Percentiles rank a stretch among this genome's conserved stretches.
Evolutionary conservation across 1,140 invertebrate species (phyloP).

Genomic region (Drosophila bocqueti): DNA sequence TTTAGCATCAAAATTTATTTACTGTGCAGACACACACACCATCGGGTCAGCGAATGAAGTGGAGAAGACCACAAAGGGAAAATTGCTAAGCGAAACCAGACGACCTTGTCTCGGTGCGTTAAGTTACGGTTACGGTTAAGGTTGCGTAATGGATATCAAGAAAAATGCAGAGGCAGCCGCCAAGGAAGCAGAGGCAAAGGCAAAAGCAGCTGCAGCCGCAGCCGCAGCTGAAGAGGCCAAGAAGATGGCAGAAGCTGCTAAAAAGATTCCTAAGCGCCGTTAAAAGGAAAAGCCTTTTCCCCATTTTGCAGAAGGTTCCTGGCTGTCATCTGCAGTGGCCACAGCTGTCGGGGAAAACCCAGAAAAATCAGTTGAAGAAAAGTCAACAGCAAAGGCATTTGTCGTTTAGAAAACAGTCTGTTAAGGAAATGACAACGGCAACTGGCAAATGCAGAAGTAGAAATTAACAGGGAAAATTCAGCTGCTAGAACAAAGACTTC

Average conservation of each 20-base stretch:
- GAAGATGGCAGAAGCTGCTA: neutral
- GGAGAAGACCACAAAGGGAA: constrained; percentile 27
- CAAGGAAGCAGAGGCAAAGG: neutral
- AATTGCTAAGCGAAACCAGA: constrained; percentile 62
- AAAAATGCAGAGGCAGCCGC: constrained; percentile 18
- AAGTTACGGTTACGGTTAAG: constrained; percentile 56
- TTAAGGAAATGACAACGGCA: neutral
- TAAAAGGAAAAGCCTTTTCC: neutral
- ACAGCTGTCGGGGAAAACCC: constrained; percentile 8
- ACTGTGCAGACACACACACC: constrained; percentile 5
- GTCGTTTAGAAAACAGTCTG: neutral
- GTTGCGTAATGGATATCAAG: constrained; percentile 61
- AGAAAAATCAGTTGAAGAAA: neutral
- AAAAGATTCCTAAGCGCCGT: neutral
- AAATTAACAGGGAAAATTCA: neutral
- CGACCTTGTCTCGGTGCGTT: constrained; percentile 73
- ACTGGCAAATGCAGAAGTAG: neutral
- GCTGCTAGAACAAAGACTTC: neutral
- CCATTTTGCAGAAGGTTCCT: neutral
- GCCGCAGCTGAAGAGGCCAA: neutral
- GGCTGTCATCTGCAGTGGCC: neutral
- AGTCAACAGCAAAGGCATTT: constrained; percentile 1
- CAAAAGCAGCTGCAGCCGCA: neutral
- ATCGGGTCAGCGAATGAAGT: constrained; percentile 1
- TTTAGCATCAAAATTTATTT: constrained; percentile 3